Evolutionary conservation across 2,888 invertebrate genomes (phyloP).

Genomic region (Aphidoletes aphidimyza): DNA sequence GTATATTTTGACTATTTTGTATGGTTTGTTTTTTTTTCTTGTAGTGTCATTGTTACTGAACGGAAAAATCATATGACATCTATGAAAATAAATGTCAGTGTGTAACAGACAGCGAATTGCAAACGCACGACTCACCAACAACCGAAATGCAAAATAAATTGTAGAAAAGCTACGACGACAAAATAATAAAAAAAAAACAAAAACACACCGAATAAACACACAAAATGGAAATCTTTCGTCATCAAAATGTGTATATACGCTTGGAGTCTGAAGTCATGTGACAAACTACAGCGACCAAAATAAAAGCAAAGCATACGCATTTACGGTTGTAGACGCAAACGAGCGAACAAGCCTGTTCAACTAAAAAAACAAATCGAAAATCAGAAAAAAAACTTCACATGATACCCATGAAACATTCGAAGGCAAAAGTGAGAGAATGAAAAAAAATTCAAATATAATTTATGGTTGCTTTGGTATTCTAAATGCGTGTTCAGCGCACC

Average conservation of each 20-base stretch:
- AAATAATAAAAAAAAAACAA: too few relatives aligned
- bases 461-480: constrained; percentile 45
- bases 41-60: too few relatives aligned
- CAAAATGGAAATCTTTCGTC: not conserved
- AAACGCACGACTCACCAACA: too few relatives aligned
- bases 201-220: too few relatives aligned
- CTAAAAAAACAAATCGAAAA: not conserved
- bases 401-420: not conserved
- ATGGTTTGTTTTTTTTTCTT: too few relatives aligned
- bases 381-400: not conserved
- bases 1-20: too few relatives aligned
- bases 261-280: constrained; percentile 9
- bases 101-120: too few relatives aligned
- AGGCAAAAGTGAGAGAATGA: not conserved
- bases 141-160: too few relatives aligned
- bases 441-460: constrained; percentile 8
- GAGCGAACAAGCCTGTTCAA: not conserved
- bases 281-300: constrained; percentile 34
- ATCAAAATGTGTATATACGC: not conserved
- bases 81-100: too few relatives aligned
- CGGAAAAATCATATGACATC: too few relatives aligned
- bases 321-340: not conserved
- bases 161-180: too few relatives aligned
- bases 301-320: not conserved
- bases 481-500: constrained; percentile 14